Evolutionary conservation across 2,888 invertebrate species (phyloP).

Genomic region (Meteorus cinctellus): DNA sequence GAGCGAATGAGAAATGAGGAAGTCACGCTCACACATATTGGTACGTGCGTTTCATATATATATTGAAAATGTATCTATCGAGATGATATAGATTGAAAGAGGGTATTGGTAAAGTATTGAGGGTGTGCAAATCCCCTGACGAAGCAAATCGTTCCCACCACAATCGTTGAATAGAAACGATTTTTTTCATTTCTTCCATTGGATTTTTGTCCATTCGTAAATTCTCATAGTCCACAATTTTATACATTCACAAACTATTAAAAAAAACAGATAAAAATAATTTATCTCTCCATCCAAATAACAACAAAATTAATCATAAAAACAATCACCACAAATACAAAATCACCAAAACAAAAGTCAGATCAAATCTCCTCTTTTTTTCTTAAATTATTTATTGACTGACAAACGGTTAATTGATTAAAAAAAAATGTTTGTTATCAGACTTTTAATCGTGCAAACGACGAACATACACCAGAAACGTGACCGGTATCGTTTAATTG

Average conservation of each 20-base stretch:
- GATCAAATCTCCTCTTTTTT: too few relatives aligned
- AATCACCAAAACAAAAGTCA: too few relatives aligned
- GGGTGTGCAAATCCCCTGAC: background rate
- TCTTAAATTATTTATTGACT: background rate
- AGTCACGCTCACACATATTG: conserved; percentile 38
- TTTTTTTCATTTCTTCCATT: background rate
- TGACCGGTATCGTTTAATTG: conserved; percentile 5
- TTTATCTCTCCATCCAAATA: too few relatives aligned
- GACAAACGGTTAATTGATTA: background rate
- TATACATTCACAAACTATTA: too few relatives aligned
- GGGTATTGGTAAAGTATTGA: background rate
- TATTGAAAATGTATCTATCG: background rate
- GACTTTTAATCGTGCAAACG: too few relatives aligned
- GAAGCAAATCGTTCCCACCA: conserved; percentile 19
- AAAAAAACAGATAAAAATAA: too few relatives aligned
- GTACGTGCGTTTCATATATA: conserved; percentile 1
- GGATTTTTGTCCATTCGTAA: background rate
- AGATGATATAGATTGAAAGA: background rate
- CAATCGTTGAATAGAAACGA: background rate
- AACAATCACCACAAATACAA: too few relatives aligned
- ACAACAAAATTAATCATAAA: too few relatives aligned
- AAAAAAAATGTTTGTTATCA: background rate
- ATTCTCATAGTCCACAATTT: background rate
- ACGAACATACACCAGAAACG: too few relatives aligned
- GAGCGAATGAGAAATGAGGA: conserved; percentile 38